Conservation (phyloP, 2,113 vertebrate species). For the Microtus pennsylvanicus region DNA sequence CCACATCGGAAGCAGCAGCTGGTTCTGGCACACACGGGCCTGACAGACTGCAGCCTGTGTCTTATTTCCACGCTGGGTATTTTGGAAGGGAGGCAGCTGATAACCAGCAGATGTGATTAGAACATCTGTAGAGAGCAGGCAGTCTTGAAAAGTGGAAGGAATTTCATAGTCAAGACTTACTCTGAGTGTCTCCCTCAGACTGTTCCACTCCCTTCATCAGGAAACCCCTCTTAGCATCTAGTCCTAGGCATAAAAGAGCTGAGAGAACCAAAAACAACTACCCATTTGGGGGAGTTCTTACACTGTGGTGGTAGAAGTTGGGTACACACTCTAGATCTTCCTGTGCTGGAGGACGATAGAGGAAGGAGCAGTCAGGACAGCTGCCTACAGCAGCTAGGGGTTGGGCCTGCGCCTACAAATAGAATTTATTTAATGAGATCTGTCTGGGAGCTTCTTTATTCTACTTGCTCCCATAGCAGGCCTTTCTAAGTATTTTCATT, state of each 20-base stretch:
- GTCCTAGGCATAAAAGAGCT: background rate
- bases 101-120: background rate
- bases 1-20: background rate
- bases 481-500: background rate
- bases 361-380: background rate
- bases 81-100: background rate
- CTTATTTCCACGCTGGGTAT: background rate
- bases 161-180: background rate
- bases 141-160: background rate
- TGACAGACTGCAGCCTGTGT: background rate
- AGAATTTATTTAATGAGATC: background rate
- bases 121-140: background rate
- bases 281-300: background rate
- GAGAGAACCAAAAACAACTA: background rate
- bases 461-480: background rate
- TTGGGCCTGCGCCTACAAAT: background rate
- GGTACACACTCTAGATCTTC: background rate
- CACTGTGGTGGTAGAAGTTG: background rate
- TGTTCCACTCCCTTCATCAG: background rate
- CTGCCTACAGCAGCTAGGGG: background rate
- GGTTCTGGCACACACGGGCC: background rate
- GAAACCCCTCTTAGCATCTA: background rate
- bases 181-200: background rate
- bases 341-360: fast-evolving
- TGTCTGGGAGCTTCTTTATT: background rate